phyloP scores from a whole-genome alignment of 2,797 vertebrate species.

The Hippocampus kuda region DNA sequence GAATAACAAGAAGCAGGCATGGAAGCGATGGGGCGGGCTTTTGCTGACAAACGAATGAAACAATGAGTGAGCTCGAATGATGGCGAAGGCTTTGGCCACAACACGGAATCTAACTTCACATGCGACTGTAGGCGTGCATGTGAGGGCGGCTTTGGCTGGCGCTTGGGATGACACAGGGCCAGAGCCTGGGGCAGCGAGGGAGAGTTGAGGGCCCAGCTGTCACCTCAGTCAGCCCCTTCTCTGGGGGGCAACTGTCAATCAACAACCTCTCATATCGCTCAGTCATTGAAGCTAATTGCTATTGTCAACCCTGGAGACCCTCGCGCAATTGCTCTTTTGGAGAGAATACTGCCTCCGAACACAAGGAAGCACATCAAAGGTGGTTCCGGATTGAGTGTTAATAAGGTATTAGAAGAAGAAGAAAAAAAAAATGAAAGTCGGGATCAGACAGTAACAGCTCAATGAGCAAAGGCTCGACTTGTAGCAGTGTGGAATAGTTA shows the following conservation, averaged over 20 bases:
- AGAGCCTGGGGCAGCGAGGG: constrained; percentile 63
- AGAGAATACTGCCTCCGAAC: constrained; percentile 59
- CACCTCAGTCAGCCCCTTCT: constrained; percentile 64
- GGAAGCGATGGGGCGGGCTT: constrained; percentile 42
- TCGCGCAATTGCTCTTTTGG: constrained; percentile 58
- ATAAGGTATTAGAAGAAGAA: constrained; percentile 47
- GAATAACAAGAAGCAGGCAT: constrained; percentile 52
- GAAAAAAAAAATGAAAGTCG: constrained; percentile 44
- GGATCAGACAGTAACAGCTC: constrained; percentile 52
- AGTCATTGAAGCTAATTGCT: constrained; percentile 69
- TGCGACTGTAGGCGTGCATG: constrained; percentile 38
- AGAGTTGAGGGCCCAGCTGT: constrained; percentile 64
- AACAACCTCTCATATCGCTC: constrained; percentile 58
- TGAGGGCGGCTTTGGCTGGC: constrained; percentile 56
- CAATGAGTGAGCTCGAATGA: constrained; percentile 54
- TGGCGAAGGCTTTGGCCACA: constrained; percentile 55
- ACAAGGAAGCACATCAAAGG: constrained; percentile 60
- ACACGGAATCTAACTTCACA: constrained; percentile 56
- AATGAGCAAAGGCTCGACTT: constrained; percentile 33
- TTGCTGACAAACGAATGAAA: constrained; percentile 56
- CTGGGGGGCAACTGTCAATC: constrained; percentile 66
- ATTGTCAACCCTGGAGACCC: constrained; percentile 66
- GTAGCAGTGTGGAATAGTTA: constrained; percentile 35
- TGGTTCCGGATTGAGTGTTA: constrained; percentile 44
- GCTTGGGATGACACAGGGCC: constrained; percentile 59